A percentile compares a stretch with the other conserved stretches of the same genome.
Evolutionary conservation across 2,113 vertebrate species (phyloP).

Genomic region (Xyrauchen texanus): DNA sequence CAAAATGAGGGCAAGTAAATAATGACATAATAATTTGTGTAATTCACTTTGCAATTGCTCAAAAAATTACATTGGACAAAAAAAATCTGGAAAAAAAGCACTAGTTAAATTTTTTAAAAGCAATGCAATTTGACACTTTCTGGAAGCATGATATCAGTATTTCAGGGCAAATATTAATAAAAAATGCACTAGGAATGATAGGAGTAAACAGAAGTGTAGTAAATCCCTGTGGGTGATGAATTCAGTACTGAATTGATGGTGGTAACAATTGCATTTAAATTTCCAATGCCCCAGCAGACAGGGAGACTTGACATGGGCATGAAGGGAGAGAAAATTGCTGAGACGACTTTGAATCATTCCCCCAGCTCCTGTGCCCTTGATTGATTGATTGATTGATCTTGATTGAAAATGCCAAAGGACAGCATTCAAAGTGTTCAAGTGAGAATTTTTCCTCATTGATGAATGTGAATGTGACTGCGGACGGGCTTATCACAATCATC

Average conservation of each 20-base stretch:
- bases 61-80: too few species aligned
- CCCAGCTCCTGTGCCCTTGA: constrained; percentile 50
- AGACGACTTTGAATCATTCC: constrained; percentile 50
- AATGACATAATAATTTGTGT: neutral
- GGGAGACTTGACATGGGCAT: constrained; percentile 42
- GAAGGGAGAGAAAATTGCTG: constrained; percentile 52
- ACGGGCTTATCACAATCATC: constrained; percentile 36
- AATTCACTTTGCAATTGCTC: too few species aligned
- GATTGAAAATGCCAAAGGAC: constrained; percentile 64
- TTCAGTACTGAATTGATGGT: constrained; percentile 20
- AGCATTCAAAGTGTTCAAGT: constrained; percentile 50
- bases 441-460: constrained; percentile 15
- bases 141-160: neutral
- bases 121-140: neutral
- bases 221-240: constrained; percentile 28
- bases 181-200: neutral
- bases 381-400: constrained; percentile 26
- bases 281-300: constrained; percentile 40
- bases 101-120: too few species aligned
- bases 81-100: too few species aligned
- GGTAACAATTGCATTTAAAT: constrained; percentile 36
- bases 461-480: constrained; percentile 34
- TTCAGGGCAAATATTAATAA: constrained; percentile 3
- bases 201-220: neutral
- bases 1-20: neutral